Base-by-base conservation (phyloP, 1,140 invertebrate genomes). In the Polypedilum pembai region DNA sequence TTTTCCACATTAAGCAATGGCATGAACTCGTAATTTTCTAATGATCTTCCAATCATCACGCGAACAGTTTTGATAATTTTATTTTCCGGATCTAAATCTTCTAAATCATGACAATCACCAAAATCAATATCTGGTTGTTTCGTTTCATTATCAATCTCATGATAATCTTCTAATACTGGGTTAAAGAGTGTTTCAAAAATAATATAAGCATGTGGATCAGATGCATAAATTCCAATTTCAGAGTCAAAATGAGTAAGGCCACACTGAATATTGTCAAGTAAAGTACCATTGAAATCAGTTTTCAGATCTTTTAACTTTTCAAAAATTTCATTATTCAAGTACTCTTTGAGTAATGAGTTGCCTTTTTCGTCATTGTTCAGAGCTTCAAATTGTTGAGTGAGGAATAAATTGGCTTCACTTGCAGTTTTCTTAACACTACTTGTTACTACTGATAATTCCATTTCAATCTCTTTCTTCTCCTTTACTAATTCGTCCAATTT, bases 91-190 rank as follows among this genome's bases (percentile, higher is more conserved):
- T 94, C 92, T 40, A 94, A 81, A 79, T 93, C 88, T 24, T 87
- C 87, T n/a, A 94, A 83, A 73, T 84, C 82, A 74, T 85, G 84
- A 2, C 86, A 80, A 77, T 92, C 86, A 74, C 92, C 92, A 82
- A 90, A 93, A 80, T 93, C 86, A 4, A 83, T 79, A 3, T 84
- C 76, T 20, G 65, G 65, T 10, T 69, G 65, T 7, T 18, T 69
- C 0, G 90, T 89, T 79, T 93, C 91, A 74, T 86, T 84, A 77
- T 87, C 85, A 1, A 84, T 84, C 24, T 85, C 81, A 78, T 93
- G 91, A 79, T 92, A 92, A 75, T 92, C 91, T 76, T 89, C 85
- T 78, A 94, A 92, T 79, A 93, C 87, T 8, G 90, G 89, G 80
- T 92, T 87, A 78, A 94, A 94, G 10, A 94, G 81, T 69, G 86